Evolutionary conservation across 2,888 invertebrate species (phyloP), one percentile per base, ranked within the genome.

Genomic region (Diadromus collaris): DNA sequence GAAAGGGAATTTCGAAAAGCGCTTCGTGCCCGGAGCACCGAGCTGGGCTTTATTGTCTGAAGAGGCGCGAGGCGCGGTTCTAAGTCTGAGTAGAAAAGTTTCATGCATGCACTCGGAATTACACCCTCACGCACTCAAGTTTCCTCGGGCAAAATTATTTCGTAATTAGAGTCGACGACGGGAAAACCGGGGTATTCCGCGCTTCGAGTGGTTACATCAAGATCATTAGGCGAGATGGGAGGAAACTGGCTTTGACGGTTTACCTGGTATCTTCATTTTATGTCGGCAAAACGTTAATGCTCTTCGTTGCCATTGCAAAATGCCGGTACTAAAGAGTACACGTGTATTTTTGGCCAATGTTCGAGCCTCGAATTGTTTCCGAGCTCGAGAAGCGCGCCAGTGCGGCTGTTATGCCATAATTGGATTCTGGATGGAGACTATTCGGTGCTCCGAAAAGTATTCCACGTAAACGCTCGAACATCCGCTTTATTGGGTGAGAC

Each of bases 1-100:
- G 44, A 74, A 69, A 69, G 46, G 32, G 69, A 73, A 78, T 74
- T 44, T 51, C 27, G 19, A 44, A 56, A 60, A 65, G 56, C 32
- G 38, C n/a, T 63, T 44, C 34, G 27, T 21, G 64, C 27, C 16
- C 56, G 19, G 44, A 41, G 19, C 58, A 51, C 7, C n/a, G 32
- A 34, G 29, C 2, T 19, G 27, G 38, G 27, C 7, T 65, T 56
- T 60, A 64, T 73, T 61, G 61, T 77, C 29, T 24, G 60, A 63
- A 76, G 58, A 75, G 54, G 54, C 24, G 41, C 44, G 54, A 24
- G 24, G 56, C 68, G 29, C 13, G 68, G 13, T 58, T 69, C 41
- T 2, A 32, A 34, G 46, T 21, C 38, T 32, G 21, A 34, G 46
- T 44, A 44, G 34, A 34, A 51, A 65, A 51, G 32, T 65, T 65